Evolutionary conservation across 1,140 invertebrate species (phyloP), one percentile per base, ranked within the genome.

Genomic region (Anoplophora glabripennis): DNA sequence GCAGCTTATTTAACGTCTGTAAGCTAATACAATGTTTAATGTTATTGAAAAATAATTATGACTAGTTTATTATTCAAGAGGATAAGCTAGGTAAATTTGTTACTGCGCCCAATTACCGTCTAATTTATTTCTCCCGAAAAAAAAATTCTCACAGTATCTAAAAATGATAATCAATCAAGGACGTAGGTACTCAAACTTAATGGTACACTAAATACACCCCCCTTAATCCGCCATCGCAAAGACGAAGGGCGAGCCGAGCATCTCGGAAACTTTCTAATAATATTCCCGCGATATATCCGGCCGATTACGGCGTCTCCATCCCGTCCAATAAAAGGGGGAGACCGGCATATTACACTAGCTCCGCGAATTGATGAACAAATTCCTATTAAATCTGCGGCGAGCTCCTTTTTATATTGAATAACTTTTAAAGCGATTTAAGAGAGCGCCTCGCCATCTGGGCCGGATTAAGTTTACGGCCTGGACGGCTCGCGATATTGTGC

Each of bases 381-480:
- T 72, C 67, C 69, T 72, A 72, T 74, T 72, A 74, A 72, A 74
- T 74, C 72, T 69, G 67, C 62, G 69, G 67, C 65, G 57, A 65
- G 63, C 65, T 69, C 69, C 67, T 72, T 74, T 72, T 74, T 72
- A 74, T 74, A 74, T 74, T 74, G 72, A 74, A 74, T 72, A 74
- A 74, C 69, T 74, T 74, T 72, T 70, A 67, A 64, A 72, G 67
- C 72, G 71, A 72, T 74, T 72, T 70, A 67, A 69, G 67, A 71
- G 64, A 33, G 61, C 67, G 60, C 58, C 40, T 57, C 67, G 68
- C 71, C 72, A 74, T 70, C 72, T 74, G 72, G 67, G 65, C 53
- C 66, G 72, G 71, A 74, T 74, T 74, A 74, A 72, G 68, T 74
- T 69, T 70, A 70, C 64, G 61, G 64, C 57, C 61, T 55, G 57